These are phyloP conservation scores for Blennius ocellaris DNA, from an alignment of 2,113 vertebrate species.

Conservation along the genomic window DNA sequence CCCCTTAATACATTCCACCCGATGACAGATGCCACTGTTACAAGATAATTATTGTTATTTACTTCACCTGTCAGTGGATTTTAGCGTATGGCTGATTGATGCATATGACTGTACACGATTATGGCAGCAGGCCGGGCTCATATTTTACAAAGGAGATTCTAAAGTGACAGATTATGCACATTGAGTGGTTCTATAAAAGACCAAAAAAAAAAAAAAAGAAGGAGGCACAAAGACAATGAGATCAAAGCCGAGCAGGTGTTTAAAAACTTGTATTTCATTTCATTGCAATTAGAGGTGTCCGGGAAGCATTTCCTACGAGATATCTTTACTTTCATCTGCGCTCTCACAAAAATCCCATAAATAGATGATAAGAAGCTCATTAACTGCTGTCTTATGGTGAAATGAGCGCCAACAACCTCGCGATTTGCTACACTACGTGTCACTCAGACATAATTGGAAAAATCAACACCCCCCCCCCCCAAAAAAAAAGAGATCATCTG, in stretches of 20 bases:
- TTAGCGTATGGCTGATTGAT: no score
- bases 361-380: conserved; percentile 65
- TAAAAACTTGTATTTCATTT: conserved; percentile 17
- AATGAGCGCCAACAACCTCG: conserved; percentile 41
- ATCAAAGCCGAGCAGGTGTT: conserved; percentile 39
- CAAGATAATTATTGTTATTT: no score
- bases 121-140: neutral
- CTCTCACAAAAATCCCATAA: conserved; percentile 39
- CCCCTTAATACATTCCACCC: no score
- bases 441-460: conserved; percentile 70
- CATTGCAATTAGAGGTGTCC: conserved; percentile 37
- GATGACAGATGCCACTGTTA: no score
- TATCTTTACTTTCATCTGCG: conserved; percentile 48
- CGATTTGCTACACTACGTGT: conserved; percentile 44
- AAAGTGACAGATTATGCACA: neutral
- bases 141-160: conserved; percentile 1
- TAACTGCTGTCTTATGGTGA: conserved; percentile 55
- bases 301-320: conserved; percentile 12
- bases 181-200: conserved; percentile 13
- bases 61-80: no score
- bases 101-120: neutral
- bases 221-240: neutral
- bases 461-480: conserved; percentile 46
- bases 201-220: no score
- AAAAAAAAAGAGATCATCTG: conserved; percentile 41